phyloP scores from a whole-genome alignment of 2,888 invertebrate species.

The Andrena chrysosceles region DNA sequence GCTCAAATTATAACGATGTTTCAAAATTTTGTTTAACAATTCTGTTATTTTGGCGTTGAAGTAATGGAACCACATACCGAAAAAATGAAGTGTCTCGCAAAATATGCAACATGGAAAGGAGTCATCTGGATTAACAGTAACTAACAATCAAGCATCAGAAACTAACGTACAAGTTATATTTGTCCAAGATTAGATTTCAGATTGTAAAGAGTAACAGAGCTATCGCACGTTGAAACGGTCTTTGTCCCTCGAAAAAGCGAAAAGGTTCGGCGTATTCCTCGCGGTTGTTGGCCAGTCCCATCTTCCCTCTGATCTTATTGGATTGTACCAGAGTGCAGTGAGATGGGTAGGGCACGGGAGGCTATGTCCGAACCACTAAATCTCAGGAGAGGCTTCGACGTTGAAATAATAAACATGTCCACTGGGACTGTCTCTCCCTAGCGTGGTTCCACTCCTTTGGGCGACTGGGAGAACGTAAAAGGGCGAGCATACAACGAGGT shows the following conservation, averaged over 20 bases:
- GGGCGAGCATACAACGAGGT: constrained; percentile 60
- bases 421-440: constrained; percentile 65
- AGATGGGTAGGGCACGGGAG: constrained; percentile 32
- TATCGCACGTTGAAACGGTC: constrained; percentile 32
- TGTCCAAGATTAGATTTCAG: neutral
- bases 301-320: constrained; percentile 58
- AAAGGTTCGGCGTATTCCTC: constrained; percentile 54
- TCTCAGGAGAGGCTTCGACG: constrained; percentile 69
- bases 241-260: constrained; percentile 53
- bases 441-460: constrained; percentile 55
- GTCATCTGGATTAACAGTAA: too few relatives aligned
- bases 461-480: constrained; percentile 64
- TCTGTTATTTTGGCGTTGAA: too few relatives aligned
- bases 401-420: constrained; percentile 75
- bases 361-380: constrained; percentile 69
- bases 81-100: too few relatives aligned
- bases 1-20: too few relatives aligned
- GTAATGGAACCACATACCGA: too few relatives aligned
- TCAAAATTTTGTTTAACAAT: too few relatives aligned
- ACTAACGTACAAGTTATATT: neutral
- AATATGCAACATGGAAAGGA: too few relatives aligned
- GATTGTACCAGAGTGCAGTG: constrained; percentile 47
- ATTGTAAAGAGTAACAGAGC: constrained; percentile 31
- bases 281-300: constrained; percentile 44
- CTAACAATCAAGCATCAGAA: neutral